Evolutionary conservation across 2,113 vertebrate species (phyloP).

Genomic region (Apodemus speciosus): DNA sequence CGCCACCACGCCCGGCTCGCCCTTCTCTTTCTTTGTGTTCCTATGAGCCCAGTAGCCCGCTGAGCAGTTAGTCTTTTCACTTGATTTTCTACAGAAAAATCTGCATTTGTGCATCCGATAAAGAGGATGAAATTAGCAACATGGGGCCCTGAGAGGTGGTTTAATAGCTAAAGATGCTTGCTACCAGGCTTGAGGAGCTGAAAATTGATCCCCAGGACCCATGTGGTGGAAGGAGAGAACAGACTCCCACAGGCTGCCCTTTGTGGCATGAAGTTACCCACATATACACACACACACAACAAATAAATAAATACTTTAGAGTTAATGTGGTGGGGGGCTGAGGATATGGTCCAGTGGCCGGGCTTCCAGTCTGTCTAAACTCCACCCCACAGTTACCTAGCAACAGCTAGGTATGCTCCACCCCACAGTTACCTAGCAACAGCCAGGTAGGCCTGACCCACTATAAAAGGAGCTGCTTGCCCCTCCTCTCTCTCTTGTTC

Average conservation of each 20-base stretch:
- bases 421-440: too few species aligned
- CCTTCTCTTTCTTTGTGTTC: background rate
- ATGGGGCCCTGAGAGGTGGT: constrained; percentile 60
- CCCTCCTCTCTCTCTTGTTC: too few species aligned
- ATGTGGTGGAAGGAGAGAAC: background rate
- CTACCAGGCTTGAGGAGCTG: background rate
- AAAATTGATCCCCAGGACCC: background rate
- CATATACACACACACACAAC: background rate
- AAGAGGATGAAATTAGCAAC: constrained; percentile 61
- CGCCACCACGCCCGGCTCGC: background rate
- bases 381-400: too few species aligned
- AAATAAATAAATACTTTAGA: background rate
- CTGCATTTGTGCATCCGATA: constrained; percentile 34
- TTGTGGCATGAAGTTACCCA: background rate
- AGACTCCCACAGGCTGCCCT: background rate
- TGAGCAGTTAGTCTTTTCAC: constrained; percentile 43
- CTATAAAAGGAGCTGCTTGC: too few species aligned
- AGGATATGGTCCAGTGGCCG: background rate
- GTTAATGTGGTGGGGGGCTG: background rate
- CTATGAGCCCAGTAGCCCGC: background rate
- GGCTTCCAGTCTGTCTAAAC: too few species aligned
- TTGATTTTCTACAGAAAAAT: constrained; percentile 66
- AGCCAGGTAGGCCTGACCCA: too few species aligned
- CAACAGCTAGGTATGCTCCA: too few species aligned
- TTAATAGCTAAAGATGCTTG: background rate